A percentile compares a stretch with the other conserved stretches of the same genome.
These are phyloP conservation scores for Sarcophaga peregrina DNA, from an alignment of 1,140 invertebrate genomes.

Conservation along the genomic window DNA sequence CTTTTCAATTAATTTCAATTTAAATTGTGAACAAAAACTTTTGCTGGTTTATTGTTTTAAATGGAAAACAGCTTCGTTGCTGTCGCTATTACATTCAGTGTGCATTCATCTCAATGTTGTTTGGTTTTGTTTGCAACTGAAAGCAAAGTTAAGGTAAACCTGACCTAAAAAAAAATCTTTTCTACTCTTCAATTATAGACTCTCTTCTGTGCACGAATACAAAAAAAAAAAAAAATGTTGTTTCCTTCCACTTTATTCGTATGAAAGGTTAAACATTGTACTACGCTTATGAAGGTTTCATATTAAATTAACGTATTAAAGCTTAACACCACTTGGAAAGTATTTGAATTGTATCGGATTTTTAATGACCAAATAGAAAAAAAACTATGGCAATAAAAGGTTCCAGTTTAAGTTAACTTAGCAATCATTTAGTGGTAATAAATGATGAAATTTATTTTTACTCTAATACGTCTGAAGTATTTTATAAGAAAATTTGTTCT, in stretches of 20 bases:
- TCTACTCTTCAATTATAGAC: background rate
- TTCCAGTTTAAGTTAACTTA: too few relatives aligned
- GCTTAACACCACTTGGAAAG: background rate
- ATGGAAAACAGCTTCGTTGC: background rate
- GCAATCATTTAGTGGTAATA: too few relatives aligned
- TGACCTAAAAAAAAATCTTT: conserved; percentile 2
- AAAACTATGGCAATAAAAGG: too few relatives aligned
- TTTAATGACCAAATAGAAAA: too few relatives aligned
- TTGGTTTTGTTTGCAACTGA: background rate
- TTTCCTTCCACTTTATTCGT: background rate
- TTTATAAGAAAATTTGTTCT: too few relatives aligned
- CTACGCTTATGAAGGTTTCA: background rate
- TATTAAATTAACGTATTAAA: conserved; percentile 13
- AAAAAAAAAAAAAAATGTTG: background rate
- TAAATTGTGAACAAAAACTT: background rate
- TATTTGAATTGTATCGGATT: too few relatives aligned
- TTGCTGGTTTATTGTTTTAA: background rate
- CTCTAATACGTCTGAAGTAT: too few relatives aligned
- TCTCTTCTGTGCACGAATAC: too few relatives aligned
- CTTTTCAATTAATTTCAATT: too few relatives aligned
- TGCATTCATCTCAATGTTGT: background rate
- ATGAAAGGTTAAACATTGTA: background rate
- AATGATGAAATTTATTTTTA: too few relatives aligned
- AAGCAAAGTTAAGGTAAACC: background rate
- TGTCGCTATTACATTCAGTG: too few relatives aligned